Conservation (phyloP, 2,797 vertebrate genomes). For the Enteromius treurensis region DNA sequence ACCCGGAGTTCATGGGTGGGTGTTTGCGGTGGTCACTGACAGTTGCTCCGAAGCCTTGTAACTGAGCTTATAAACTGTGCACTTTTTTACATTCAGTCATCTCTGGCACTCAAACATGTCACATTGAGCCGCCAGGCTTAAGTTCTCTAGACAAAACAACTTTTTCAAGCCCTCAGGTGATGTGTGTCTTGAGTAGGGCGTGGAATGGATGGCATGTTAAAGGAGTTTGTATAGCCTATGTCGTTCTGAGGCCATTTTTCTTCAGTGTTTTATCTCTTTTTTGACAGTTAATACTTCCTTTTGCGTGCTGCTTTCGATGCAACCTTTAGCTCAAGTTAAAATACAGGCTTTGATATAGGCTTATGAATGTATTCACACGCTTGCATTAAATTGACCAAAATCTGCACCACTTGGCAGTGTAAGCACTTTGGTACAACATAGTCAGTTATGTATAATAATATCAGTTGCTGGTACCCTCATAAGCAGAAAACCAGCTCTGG, state of each 20-base stretch:
- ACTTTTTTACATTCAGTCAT: neutral
- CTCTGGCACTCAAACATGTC: neutral
- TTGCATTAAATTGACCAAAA: neutral
- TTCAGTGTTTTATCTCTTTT: neutral
- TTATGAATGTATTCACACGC: neutral
- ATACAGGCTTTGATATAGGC: neutral
- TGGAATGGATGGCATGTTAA: conserved; percentile 24
- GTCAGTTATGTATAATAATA: neutral
- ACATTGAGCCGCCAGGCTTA: neutral
- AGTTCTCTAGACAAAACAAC: neutral
- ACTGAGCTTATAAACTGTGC: neutral
- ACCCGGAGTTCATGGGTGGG: neutral
- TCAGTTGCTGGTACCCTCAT: neutral
- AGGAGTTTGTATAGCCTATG: neutral
- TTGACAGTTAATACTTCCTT: neutral
- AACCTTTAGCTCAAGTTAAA: neutral
- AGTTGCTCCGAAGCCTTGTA: neutral
- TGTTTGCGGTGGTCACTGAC: neutral
- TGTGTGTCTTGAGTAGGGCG: conserved; percentile 40
- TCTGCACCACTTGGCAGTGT: neutral
- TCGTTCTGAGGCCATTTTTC: conserved; percentile 7
- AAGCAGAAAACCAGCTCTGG: neutral
- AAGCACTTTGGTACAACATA: neutral
- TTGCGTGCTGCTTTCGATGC: neutral
- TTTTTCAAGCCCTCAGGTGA: conserved; percentile 45